Conservation (phyloP, 2,113 vertebrate genomes). For the Albula goreensis region DNA sequence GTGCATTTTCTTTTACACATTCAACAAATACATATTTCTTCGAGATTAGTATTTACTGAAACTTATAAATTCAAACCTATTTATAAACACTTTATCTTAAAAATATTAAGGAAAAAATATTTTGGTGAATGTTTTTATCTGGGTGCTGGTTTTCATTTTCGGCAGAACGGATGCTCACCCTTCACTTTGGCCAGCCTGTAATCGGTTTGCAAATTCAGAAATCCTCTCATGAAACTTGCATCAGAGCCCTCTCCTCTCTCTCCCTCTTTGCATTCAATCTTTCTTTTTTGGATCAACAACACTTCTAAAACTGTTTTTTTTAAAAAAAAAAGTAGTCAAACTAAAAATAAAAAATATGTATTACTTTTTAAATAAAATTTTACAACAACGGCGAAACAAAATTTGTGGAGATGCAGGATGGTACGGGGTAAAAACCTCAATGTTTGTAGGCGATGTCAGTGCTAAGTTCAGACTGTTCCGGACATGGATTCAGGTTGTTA, state of each 20-base stretch:
- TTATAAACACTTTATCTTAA: neutral
- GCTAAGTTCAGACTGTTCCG: no score
- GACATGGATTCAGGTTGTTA: no score
- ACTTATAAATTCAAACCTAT: no score
- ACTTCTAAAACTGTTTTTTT: neutral
- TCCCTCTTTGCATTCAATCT: slow-evolving; percentile 9
- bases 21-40: no score
- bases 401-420: no score
- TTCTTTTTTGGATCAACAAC: neutral
- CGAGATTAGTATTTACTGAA: neutral
- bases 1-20: no score
- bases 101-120: neutral
- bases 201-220: neutral
- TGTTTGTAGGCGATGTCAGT: no score
- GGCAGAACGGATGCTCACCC: neutral
- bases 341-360: neutral
- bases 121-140: neutral
- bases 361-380: no score
- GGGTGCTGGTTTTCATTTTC: neutral
- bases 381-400: no score
- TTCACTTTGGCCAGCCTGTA: neutral
- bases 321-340: neutral
- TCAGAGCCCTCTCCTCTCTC: neutral
- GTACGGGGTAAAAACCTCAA: no score
- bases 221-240: slow-evolving; percentile 35